A percentile compares a stretch with the other conserved stretches of the same genome.
phyloP scores from a whole-genome alignment of 2,113 vertebrate species.

The Callaeas wilsoni region DNA sequence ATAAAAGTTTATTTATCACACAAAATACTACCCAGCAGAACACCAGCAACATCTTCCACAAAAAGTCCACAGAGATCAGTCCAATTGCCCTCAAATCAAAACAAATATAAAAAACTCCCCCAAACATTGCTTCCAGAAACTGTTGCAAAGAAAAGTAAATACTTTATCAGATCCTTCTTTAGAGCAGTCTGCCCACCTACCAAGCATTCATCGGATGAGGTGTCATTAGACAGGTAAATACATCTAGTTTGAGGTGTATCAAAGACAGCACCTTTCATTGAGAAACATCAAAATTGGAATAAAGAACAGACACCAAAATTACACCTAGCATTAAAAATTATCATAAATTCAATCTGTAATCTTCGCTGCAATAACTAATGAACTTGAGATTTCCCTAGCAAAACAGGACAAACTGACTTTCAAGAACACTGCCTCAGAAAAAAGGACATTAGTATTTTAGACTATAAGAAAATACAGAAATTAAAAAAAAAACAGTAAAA shows the following conservation, averaged over 20 bases:
- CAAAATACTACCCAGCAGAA: background rate
- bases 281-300: background rate
- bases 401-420: background rate
- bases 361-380: background rate
- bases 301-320: slow-evolving; percentile 6
- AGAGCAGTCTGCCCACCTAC: background rate
- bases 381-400: background rate
- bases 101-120: background rate
- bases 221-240: background rate
- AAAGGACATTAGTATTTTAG: background rate
- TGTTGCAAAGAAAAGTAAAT: background rate
- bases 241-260: background rate
- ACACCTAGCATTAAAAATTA: background rate
- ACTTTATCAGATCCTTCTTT: background rate
- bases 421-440: background rate
- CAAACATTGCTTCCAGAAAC: background rate
- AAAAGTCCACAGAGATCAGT: background rate
- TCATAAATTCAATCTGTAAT: slow-evolving; percentile 5
- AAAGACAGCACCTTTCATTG: background rate
- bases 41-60: background rate
- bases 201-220: background rate
- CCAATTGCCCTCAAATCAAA: background rate
- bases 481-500: background rate
- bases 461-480: background rate
- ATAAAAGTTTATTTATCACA: background rate